phyloP scores from a whole-genome alignment of 1,140 invertebrate species.

The Lepidurus couesii region DNA sequence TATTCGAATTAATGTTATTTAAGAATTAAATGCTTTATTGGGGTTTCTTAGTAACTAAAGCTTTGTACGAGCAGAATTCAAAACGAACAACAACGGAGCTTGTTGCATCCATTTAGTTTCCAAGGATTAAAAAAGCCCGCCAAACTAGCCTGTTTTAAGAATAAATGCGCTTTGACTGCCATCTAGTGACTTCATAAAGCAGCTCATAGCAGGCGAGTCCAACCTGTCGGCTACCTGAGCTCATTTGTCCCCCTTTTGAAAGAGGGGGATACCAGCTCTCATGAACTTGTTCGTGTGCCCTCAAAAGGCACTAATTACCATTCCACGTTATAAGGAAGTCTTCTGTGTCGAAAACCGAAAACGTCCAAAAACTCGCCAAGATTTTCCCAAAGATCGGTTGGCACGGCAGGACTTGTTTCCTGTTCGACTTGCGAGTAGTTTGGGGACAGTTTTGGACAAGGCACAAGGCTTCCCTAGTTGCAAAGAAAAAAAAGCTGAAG shows the following conservation, averaged over 20 bases:
- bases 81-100: no score
- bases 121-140: no score
- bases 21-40: no score
- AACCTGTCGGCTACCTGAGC: not conserved
- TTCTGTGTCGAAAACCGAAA: not conserved
- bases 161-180: not conserved
- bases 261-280: not conserved
- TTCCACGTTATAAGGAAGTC: not conserved
- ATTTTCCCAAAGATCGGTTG: not conserved
- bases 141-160: no score
- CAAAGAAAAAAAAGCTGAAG: not conserved
- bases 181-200: not conserved
- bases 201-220: not conserved
- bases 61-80: no score
- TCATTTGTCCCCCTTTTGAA: not conserved
- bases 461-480: not conserved
- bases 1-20: no score
- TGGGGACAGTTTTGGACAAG: no score
- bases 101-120: no score
- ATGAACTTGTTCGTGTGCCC: not conserved
- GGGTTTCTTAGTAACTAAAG: no score
- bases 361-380: not conserved
- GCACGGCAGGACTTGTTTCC: no score
- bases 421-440: no score
- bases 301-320: not conserved